These are phyloP conservation scores for Drosophila parthenogenetica DNA, from an alignment of 2,888 invertebrate genomes.

Conservation along the genomic window DNA sequence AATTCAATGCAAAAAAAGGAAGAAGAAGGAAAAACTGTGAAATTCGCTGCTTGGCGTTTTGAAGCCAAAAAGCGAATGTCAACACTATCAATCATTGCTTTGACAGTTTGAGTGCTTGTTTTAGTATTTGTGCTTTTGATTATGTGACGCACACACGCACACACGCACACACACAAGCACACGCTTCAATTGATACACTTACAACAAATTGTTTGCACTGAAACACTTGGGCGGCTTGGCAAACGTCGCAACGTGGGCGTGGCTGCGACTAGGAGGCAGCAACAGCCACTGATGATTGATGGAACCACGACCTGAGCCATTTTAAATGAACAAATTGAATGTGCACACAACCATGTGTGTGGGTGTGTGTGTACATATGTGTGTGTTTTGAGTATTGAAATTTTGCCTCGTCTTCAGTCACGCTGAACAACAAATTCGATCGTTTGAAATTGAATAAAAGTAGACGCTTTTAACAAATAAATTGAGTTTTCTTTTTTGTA, in stretches of 20 bases:
- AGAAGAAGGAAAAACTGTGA: slow-evolving; percentile 51
- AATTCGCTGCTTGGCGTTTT: slow-evolving; percentile 43
- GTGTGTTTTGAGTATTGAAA: slow-evolving; percentile 52
- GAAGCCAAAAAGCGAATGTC: slow-evolving; percentile 81
- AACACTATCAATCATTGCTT: slow-evolving; percentile 81
- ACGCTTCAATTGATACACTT: slow-evolving; percentile 81
- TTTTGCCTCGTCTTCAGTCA: slow-evolving; percentile 35
- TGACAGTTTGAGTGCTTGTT: slow-evolving; percentile 82
- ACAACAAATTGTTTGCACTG: slow-evolving; percentile 80
- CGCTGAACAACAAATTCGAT: too few species aligned
- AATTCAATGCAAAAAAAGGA: slow-evolving; percentile 63
- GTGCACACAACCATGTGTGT: slow-evolving; percentile 40
- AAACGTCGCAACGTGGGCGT: slow-evolving; percentile 2
- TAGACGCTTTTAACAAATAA: too few species aligned
- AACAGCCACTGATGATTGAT: slow-evolving; percentile 64
- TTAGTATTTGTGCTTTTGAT: slow-evolving; percentile 81
- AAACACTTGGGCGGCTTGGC: slow-evolving; percentile 54
- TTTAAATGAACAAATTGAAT: slow-evolving; percentile 81
- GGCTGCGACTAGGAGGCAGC: slow-evolving; percentile 9
- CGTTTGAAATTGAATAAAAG: too few species aligned
- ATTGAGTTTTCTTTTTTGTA: too few species aligned
- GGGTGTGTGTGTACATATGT: not conserved
- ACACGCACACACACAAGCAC: slow-evolving; percentile 16
- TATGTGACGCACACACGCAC: slow-evolving; percentile 64
- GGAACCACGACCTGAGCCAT: slow-evolving; percentile 73